phyloP scores from a whole-genome alignment of 2,113 vertebrate species.

The Spheniscus mendiculus region DNA sequence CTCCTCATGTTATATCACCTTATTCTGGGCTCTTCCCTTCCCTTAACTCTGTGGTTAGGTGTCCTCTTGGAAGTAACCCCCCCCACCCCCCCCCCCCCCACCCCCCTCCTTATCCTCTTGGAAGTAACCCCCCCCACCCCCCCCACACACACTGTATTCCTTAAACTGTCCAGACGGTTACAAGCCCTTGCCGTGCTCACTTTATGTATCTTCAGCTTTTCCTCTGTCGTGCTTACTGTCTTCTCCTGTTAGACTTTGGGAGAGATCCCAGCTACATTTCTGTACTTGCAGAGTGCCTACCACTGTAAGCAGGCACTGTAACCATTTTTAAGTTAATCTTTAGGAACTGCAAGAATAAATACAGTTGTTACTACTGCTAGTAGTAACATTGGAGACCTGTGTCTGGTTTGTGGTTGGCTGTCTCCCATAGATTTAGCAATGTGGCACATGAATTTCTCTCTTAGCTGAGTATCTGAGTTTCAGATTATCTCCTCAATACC shows the following conservation, averaged over 20 bases:
- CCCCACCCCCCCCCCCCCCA: fast-evolving
- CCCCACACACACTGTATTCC: fast-evolving
- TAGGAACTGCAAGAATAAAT: background rate
- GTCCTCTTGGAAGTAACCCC: background rate
- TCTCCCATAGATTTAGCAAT: background rate
- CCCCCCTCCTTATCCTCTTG: too few relatives aligned
- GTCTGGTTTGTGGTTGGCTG: background rate
- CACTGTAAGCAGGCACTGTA: background rate
- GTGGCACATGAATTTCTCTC: background rate
- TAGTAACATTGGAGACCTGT: background rate
- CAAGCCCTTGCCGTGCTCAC: fast-evolving
- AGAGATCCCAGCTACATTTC: background rate
- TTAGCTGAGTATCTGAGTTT: background rate
- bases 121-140: too few relatives aligned
- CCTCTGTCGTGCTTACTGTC: fast-evolving
- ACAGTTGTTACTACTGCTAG: background rate
- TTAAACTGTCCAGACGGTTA: background rate
- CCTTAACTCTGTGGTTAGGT: background rate
- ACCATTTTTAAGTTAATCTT: background rate
- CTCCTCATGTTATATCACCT: background rate
- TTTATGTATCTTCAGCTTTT: background rate
- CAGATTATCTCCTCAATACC: background rate
- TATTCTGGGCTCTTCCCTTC: background rate
- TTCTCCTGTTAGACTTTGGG: background rate
- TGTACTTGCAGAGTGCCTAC: background rate